Base-by-base conservation (phyloP, 2,888 invertebrate species). In the Lasiommata megera region DNA sequence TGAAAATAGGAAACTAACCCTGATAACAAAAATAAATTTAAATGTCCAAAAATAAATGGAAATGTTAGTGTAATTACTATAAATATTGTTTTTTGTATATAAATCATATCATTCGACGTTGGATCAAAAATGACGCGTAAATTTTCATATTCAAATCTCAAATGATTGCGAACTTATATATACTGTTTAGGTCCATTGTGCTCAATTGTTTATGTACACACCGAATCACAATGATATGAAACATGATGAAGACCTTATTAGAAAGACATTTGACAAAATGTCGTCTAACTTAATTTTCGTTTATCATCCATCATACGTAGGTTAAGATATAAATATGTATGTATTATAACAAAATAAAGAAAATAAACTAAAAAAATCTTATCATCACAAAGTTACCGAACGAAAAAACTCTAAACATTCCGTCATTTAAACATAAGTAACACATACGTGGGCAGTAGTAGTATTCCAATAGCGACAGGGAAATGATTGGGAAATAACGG, bases 381-480 rank as follows among this genome's bases (percentile, higher is more conserved):
- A 43, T 14, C 29, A 17, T 31, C 34, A 41, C 17, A 7, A 29
- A 41, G 14, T 12, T 29, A 52, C n/a, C 12, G 17, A 53, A 58
- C 37, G 46, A 34, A 62, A 58, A 62, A 55, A 16, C 23, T 40
- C 52, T 23, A 62, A 62, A 62, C 62, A 62, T 60, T 60, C 62
- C 60, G 31, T 60, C 36, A 17, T 34, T 38, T 60, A 59, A 46
- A 23, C 53, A 34, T 47, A 57, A 54, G 40, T 38, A 61, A 58
- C 56, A 55, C 40, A 51, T 60, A 54, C 38, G 40, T 41, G 57
- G 60, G 60, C 62, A 60, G 60, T 57, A 51, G 17, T 41, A 36
- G 46, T 54, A 46, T 50, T 28, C 46, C 34, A 48, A 50, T 44
- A 37, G 44, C 38, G 11, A 50, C 38, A 29, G 31, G 1, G 12